phyloP scores from a whole-genome alignment of 2,797 vertebrate species.

The Dallia pectoralis region DNA sequence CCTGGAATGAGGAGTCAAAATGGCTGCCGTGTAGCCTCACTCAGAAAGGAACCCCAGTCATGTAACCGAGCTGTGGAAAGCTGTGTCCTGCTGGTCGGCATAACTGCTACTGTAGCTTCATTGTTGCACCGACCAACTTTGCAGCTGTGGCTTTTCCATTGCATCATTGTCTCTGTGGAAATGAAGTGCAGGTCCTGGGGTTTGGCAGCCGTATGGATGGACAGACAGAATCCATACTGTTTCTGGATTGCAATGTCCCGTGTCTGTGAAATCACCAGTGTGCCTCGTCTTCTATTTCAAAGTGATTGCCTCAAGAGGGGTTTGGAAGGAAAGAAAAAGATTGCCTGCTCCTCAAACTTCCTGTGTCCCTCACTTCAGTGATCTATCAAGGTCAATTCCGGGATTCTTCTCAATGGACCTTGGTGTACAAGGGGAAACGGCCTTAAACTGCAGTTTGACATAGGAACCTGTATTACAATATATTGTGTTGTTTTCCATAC shows the following conservation, averaged over 20 bases:
- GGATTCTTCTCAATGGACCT: neutral
- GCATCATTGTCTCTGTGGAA: neutral
- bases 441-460: neutral
- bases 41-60: conserved; percentile 7
- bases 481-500: conserved; percentile 3
- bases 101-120: conserved; percentile 7
- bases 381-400: neutral
- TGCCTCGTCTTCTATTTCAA: conserved; percentile 55
- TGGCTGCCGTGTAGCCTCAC: neutral
- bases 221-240: neutral
- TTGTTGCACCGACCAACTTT: neutral
- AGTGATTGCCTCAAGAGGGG: conserved; percentile 1
- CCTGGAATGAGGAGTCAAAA: conserved; percentile 86
- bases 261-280: conserved; percentile 44
- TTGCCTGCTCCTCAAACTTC: neutral
- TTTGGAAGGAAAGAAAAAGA: conserved; percentile 8
- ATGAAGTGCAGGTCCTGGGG: neutral
- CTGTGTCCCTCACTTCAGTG: neutral
- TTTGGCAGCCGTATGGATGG: neutral
- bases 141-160: conserved; percentile 16
- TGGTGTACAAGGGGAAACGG: neutral
- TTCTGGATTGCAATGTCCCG: conserved; percentile 4
- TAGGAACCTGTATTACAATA: conserved; percentile 9
- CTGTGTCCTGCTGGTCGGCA: neutral
- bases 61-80: conserved; percentile 35